Percentiles rank a stretch among this genome's conserved stretches.
Conservation (phyloP, 2,113 vertebrate genomes). For the Synchiropus splendidus region DNA sequence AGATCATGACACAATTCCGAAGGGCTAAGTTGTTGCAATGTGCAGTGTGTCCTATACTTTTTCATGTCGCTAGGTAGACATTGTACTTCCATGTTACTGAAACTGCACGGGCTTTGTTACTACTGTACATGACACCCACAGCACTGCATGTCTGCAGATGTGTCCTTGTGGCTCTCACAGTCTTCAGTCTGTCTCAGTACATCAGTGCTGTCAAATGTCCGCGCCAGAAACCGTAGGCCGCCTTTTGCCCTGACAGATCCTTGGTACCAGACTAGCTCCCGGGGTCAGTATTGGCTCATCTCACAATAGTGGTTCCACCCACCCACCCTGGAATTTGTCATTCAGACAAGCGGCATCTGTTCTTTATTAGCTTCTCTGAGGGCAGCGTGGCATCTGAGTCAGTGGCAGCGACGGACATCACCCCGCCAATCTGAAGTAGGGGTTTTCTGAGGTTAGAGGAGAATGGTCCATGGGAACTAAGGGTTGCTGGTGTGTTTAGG, state of each 20-base stretch:
- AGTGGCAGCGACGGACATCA: constrained; percentile 12
- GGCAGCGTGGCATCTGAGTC: constrained; percentile 22
- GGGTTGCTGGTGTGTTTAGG: no score
- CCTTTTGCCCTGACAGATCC: constrained; percentile 44
- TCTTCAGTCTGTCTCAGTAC: constrained; percentile 22
- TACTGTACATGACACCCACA: constrained; percentile 12
- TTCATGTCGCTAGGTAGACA: no score
- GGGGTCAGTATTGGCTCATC: constrained; percentile 47
- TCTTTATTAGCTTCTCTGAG: constrained; percentile 28
- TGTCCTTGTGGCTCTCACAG: constrained; percentile 2
- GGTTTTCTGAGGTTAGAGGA: constrained; percentile 10
- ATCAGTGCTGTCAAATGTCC: constrained; percentile 52
- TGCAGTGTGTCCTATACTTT: no score
- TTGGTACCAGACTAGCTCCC: constrained; percentile 27
- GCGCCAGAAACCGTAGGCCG: constrained; percentile 45
- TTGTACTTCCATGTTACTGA: no score
- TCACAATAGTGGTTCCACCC: constrained; percentile 28
- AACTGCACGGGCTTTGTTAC: no score
- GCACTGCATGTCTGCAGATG: constrained; percentile 8
- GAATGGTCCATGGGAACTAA: constrained; percentile 1
- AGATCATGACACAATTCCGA: no score
- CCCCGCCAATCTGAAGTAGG: constrained; percentile 13
- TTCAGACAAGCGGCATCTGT: constrained; percentile 46
- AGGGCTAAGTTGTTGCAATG: no score
- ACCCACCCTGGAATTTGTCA: constrained; percentile 19